These are phyloP conservation scores for Vidua macroura DNA, from an alignment of 2,113 vertebrate species.

Conservation along the genomic window DNA sequence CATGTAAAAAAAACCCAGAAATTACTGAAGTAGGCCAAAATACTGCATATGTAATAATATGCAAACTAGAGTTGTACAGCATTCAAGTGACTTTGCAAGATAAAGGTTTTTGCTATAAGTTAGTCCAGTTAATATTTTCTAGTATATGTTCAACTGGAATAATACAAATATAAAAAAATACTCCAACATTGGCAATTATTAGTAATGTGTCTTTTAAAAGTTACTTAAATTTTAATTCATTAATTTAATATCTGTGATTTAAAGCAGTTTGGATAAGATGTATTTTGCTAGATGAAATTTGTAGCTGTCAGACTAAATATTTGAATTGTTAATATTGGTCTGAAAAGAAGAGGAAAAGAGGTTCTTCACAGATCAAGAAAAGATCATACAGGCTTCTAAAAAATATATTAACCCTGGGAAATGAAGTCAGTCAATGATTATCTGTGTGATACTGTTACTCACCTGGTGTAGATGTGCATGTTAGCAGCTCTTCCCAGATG, in stretches of 20 bases:
- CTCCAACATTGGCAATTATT: neutral
- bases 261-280: neutral
- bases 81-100: neutral
- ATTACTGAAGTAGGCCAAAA: neutral
- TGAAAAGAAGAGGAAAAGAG: neutral
- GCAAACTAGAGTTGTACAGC: neutral
- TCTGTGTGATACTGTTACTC: neutral
- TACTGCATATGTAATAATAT: neutral
- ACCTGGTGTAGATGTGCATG: neutral
- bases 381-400: neutral
- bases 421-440: neutral
- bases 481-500: neutral
- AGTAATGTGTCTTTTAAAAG: neutral
- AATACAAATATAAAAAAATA: neutral
- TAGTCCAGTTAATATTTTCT: neutral
- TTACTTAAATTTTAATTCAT: neutral
- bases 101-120: neutral
- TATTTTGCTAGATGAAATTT: neutral
- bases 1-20: neutral
- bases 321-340: neutral
- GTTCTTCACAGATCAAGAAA: neutral
- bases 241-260: neutral
- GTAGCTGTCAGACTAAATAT: neutral
- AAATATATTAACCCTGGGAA: neutral
- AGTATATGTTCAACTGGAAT: neutral